Evolutionary conservation across 2,888 invertebrate genomes (phyloP), one percentile per base, ranked within the genome.

Genomic region (Plebejus melissa): DNA sequence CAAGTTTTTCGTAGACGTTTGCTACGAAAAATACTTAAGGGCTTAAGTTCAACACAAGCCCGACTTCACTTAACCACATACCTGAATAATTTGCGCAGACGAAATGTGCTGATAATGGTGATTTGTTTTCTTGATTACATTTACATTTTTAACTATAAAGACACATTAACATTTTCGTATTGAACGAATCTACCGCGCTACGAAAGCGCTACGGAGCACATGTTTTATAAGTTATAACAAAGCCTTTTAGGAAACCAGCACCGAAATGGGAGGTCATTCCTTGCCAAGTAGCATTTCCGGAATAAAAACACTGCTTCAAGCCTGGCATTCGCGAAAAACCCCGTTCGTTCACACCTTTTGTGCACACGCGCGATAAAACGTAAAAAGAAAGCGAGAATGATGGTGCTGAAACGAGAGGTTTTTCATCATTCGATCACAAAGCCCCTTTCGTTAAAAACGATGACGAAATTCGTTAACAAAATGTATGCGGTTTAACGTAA

Each of bases 1-100:
- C 65, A 65, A 65, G 65, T 65, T 65, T 65, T 65, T 32, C 65
- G 65, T 65, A 65, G 32, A 13, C 65, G 65, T 65, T 65, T 65
- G 65, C 65, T 65, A 65, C 65, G 65, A 65, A 32, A 65, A 65
- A 65, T 65, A 4, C 32, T 65, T 22, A 22, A 65, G 65, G 65
- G 65, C 65, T 65, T 16, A 1, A 65, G 16, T 65, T 36, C 5
- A 58, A 58, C 9, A 7, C 11, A 36, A 28, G 32, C 5, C 11
- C 65, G 36, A 36, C 32, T 36, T 32, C 13, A 22, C 9, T 32
- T 36, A 32, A 65, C 4, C 46, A 46, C 9, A 46, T 36, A 13
- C 32, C 65, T 60, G 28, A 2, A 13, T 36, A 11, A 65, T 65
- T 65, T 65, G 11, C 32, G 13, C 32, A 1, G 9, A 16, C 13